Evolutionary conservation across 2,113 vertebrate genomes (phyloP), one percentile per base, ranked within the genome.

Genomic region (Stigmatopora nigra): DNA sequence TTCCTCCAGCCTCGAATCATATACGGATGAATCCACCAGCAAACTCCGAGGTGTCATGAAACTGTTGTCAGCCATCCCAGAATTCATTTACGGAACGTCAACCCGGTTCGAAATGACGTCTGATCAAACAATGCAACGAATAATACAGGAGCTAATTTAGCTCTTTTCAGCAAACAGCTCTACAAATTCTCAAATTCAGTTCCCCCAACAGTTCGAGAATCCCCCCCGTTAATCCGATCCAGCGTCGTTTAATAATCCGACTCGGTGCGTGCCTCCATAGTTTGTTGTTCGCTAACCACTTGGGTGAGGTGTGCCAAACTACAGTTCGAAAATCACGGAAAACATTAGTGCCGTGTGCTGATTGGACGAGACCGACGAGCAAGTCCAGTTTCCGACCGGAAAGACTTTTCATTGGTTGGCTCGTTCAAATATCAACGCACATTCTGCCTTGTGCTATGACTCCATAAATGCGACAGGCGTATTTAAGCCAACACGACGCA

Each of bases 11-110:
- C 92, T 94, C 44, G 92, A 94, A 78, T 98, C 95, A 71, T 91
- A 94, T 68, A 92, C 90, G 7, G 95, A 98, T 65, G 91, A 92
- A 83, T 99, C 94, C 72, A 91, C 92, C 84, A 98, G 76, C 68
- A 94, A 87, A 87, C 94, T 94, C 65, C 82, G 92, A 57, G 88
- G 88, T 0, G 84, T 73, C 79, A 93, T 36, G 1, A 81, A 82
- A 69, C 93, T 95, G 82, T 70, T 92, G 84, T 96, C 94, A 86
- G 93, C 91, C 96, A 98, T 99, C 74, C 70, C 70, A 68, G 72
- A 71, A 70, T 35, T 58, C 46, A 3, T 57, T 47, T 35, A 16
- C 7, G 15, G 17, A 9, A n/a, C 20, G 8, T 31, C 22, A 55
- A 45, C 5, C 38, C 10, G 8, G 3, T 1, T 10, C 31, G 22